A percentile compares a stretch with the other conserved stretches of the same genome.
Evolutionary conservation across 1,140 invertebrate genomes (phyloP).

Genomic region (Tetragonula clypearis): DNA sequence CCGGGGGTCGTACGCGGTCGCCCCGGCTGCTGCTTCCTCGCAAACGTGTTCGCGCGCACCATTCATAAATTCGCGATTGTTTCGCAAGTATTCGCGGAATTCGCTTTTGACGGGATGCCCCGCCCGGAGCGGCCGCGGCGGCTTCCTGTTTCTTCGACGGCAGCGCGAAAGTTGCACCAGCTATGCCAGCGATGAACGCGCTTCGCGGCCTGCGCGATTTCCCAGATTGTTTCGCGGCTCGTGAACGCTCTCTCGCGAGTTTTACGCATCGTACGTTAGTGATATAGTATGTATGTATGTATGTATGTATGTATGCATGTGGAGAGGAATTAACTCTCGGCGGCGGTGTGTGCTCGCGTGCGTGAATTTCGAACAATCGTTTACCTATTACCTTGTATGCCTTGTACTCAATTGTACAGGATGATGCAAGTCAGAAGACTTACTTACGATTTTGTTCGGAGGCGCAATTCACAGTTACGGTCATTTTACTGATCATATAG

Average conservation of each 20-base stretch:
- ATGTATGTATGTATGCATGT: too few relatives aligned
- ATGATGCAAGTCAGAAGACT: too few relatives aligned
- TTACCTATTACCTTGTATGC: too few relatives aligned
- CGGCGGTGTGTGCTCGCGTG: too few relatives aligned
- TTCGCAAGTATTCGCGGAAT: conserved; percentile 39
- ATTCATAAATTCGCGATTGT: conserved; percentile 36
- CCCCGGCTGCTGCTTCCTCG: not conserved
- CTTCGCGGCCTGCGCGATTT: not conserved
- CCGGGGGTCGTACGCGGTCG: not conserved
- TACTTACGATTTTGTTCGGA: too few relatives aligned
- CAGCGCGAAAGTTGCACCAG: conserved; percentile 20
- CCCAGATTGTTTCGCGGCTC: conserved; percentile 7
- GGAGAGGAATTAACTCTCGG: too few relatives aligned
- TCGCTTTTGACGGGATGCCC: not conserved
- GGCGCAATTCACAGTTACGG: too few relatives aligned
- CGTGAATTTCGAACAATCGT: too few relatives aligned
- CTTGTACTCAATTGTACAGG: too few relatives aligned
- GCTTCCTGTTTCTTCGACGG: conserved; percentile 19
- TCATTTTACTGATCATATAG: too few relatives aligned
- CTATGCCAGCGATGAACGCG: conserved; percentile 13
- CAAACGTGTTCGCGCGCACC: not conserved
- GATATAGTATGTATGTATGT: too few relatives aligned
- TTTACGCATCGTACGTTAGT: not conserved
- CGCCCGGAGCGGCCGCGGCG: not conserved
- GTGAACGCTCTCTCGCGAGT: not conserved